Evolutionary conservation across 2,113 vertebrate genomes (phyloP), one percentile per base, ranked within the genome.

Genomic region (Tachycineta bicolor): DNA sequence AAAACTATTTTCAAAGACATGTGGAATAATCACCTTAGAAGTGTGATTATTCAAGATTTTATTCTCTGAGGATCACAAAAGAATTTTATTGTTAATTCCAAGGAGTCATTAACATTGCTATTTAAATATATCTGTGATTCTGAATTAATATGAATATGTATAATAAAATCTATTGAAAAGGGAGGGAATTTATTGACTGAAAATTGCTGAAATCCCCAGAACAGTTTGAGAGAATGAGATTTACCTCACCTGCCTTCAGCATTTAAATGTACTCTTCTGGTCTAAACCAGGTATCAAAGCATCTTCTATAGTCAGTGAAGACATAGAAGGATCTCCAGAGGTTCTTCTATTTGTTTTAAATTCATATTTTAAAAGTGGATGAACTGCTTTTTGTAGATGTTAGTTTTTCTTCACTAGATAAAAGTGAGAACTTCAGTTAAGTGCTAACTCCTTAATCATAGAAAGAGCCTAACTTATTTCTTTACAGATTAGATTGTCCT

Each of bases 71-170:
- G 80, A 87, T 84, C 74, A 87, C 60, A 89, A 62, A 44, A 87
- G 46, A 96, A 87, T 79, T 65, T 91, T 90, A 87, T 49, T 95
- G 39, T 69, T 94, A 94, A 96, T 90, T 92, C 67, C 74, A 94
- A 83, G 15, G 62, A 76, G 71, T 76, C 90, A 90, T 87, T 94
- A 96, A 78, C 31, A 31, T 52, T 84, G 28, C n/a, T 82, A 84
- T 90, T 94, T 89, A 94, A 94, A 89, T 67, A 87, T 92, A 94
- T 90, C 49, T 88, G 0, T 67, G 0, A 75, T 84, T 75, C n/a
- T 75, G 83, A 93, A 89, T 83, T 86, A 90, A 70, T 77, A 89
- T n/a, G 59, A 91, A 64, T 75, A 87, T 37, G 56, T 55, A 55
- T 83, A 90, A 96, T 89, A 88, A 90, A 88, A 83, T 63, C 46